Evolutionary conservation across 1,140 invertebrate species (phyloP).

Genomic region (Drosophila ercepeae): DNA sequence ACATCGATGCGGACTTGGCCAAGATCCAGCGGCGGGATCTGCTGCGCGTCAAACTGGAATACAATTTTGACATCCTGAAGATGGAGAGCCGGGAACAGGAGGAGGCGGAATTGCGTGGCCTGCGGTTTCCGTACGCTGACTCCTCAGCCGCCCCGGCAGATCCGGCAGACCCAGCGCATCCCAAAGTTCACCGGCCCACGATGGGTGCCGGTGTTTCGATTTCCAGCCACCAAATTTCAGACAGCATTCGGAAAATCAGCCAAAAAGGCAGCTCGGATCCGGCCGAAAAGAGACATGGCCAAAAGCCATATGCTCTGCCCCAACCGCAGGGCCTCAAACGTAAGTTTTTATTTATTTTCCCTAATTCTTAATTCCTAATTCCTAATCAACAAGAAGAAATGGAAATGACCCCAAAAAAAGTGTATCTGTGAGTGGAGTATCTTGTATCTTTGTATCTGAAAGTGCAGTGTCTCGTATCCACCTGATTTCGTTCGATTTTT

Average conservation of each 20-base stretch:
- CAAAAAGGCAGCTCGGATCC: conserved; percentile 13
- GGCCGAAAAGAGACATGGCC: conserved; percentile 5
- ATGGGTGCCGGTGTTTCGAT: conserved; percentile 14
- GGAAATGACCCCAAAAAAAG: no score
- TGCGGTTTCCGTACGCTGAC: conserved; percentile 2
- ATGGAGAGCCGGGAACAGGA: conserved; percentile 6
- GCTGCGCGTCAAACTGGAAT: neutral
- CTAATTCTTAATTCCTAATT: neutral
- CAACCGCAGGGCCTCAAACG: conserved; percentile 45
- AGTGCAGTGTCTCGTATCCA: neutral
- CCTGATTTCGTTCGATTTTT: neutral
- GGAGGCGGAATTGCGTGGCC: conserved; percentile 1
- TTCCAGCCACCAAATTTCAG: conserved; percentile 25
- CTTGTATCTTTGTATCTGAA: neutral
- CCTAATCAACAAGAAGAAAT: no score
- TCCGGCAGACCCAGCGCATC: conserved; percentile 5
- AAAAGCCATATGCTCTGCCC: conserved; percentile 18
- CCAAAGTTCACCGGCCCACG: conserved; percentile 1
- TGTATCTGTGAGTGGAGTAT: neutral
- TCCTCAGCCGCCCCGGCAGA: conserved; percentile 3
- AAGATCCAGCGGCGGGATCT: conserved; percentile 9
- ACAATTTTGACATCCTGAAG: conserved; percentile 16
- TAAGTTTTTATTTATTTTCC: conserved; percentile 13
- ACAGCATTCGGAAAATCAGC: conserved; percentile 1
- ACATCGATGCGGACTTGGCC: conserved; percentile 21